These are phyloP conservation scores for Thyatira batis DNA, from an alignment of 2,888 invertebrate species.

Conservation along the genomic window DNA sequence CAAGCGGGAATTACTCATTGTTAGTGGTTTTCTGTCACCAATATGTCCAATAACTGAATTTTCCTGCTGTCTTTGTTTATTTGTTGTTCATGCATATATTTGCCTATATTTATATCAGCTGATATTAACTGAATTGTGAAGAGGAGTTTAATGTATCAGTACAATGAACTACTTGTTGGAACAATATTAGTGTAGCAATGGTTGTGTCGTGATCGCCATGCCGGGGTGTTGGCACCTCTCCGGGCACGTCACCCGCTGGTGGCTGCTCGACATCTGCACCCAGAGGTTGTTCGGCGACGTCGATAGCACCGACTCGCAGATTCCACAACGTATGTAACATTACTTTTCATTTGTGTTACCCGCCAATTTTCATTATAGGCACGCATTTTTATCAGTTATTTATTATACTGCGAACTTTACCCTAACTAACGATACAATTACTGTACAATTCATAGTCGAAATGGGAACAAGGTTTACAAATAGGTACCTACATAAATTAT, in stretches of 20 bases:
- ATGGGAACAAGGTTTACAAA: too few relatives aligned
- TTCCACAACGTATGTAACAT: slow-evolving; percentile 67
- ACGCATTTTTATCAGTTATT: too few relatives aligned
- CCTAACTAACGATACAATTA: too few relatives aligned
- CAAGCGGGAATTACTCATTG: not conserved
- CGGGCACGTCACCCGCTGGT: slow-evolving; percentile 84
- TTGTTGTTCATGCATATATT: not conserved
- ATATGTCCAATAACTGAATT: not conserved
- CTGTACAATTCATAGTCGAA: too few relatives aligned
- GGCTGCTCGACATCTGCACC: slow-evolving; percentile 85
- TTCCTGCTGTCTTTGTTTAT: not conserved
- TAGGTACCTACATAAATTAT: too few relatives aligned
- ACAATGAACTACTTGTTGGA: not conserved
- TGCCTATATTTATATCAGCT: not conserved
- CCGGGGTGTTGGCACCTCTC: slow-evolving; percentile 79
- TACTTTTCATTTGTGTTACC: slow-evolving; percentile 6
- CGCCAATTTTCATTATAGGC: too few relatives aligned
- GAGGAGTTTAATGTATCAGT: too few relatives aligned
- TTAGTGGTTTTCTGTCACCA: not conserved
- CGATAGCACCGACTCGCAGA: slow-evolving; percentile 68
- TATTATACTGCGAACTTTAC: too few relatives aligned
- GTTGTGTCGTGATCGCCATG: slow-evolving; percentile 43
- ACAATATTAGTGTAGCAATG: slow-evolving; percentile 6
- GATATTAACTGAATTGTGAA: too few relatives aligned
- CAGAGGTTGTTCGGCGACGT: slow-evolving; percentile 72